Conservation (phyloP, 2,888 invertebrate genomes). For the Tetanocera ferruginea region DNA sequence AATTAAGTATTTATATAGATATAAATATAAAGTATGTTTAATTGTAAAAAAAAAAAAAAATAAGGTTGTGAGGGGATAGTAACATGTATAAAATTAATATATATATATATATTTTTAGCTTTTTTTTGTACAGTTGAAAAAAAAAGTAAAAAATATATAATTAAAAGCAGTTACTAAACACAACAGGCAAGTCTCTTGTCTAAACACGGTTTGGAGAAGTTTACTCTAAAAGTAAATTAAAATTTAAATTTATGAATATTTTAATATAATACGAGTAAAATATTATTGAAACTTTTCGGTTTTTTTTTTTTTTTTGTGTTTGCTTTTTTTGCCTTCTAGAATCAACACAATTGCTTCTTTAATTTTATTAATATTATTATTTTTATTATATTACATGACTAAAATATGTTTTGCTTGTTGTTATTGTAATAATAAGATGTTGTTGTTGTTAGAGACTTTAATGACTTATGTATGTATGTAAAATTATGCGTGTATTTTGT, state of each 20-base stretch:
- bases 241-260: slow-evolving; percentile 17
- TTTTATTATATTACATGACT: slow-evolving; percentile 31
- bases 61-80: slow-evolving; percentile 2
- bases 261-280: background rate
- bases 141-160: slow-evolving; percentile 14
- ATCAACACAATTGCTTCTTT: background rate
- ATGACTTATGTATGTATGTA: slow-evolving; percentile 3
- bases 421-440: background rate
- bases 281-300: background rate
- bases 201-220: slow-evolving; percentile 13
- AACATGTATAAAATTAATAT: slow-evolving; percentile 4
- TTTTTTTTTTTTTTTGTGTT: background rate
- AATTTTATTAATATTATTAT: background rate
- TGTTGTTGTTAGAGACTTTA: slow-evolving; percentile 8
- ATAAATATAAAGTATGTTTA: background rate
- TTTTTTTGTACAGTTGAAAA: slow-evolving; percentile 26
- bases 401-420: slow-evolving; percentile 1
- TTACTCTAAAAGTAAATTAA: background rate
- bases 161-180: slow-evolving; percentile 25
- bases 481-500: background rate
- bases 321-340: background rate
- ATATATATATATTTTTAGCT: slow-evolving; percentile 12
- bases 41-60: slow-evolving; percentile 34
- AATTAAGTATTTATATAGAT: background rate
- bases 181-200: slow-evolving; percentile 35